Evolutionary conservation across 2,888 invertebrate species (phyloP), one percentile per base, ranked within the genome.

Genomic region (Idaea biselata): DNA sequence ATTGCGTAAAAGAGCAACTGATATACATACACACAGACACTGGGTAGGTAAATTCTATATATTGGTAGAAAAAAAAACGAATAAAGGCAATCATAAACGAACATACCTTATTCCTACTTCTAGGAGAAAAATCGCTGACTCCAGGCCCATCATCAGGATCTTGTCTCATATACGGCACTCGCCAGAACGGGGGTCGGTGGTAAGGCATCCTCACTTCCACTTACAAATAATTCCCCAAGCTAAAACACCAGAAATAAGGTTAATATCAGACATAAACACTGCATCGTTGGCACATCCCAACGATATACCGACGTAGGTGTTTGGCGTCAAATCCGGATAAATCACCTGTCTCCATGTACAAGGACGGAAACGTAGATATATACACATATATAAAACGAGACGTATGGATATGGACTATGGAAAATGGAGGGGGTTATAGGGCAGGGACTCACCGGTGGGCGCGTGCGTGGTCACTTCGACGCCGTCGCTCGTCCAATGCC

Each of bases 121-220:
- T 73, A 65, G 83, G 83, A 59, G 83, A 79, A 67, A 83, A 85
- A 66, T 79, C 79, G 63, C 87, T 82, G 58, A 11, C 3, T 25
- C 67, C 65, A 8, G 81, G 74, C 65, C 84, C 89, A 63, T 90
- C 86, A 58, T 87, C 93, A 64, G 93, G 93, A 68, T 93, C 91
- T 2, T 66, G 79, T 11, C 92, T 83, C 68, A 85, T 85, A 69
- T 87, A 86, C 7, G 93, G 93, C 57, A 93, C 86, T 55, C 93
- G 89, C 95, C 95, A 95, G 84, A 95, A 95, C 58, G 94, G 89
- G 59, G 95, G 94, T 72, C 95, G 89, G 80, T 94, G 94, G 83
- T 94, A 94, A 73, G 94, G 93, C 94, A 94, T 94, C 67, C 76
- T 64, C 61, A 59, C 18, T 60, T 66, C 73, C 61, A 58, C 63